Conservation (phyloP, 2,113 vertebrate species). For the Daubentonia madagascariensis region DNA sequence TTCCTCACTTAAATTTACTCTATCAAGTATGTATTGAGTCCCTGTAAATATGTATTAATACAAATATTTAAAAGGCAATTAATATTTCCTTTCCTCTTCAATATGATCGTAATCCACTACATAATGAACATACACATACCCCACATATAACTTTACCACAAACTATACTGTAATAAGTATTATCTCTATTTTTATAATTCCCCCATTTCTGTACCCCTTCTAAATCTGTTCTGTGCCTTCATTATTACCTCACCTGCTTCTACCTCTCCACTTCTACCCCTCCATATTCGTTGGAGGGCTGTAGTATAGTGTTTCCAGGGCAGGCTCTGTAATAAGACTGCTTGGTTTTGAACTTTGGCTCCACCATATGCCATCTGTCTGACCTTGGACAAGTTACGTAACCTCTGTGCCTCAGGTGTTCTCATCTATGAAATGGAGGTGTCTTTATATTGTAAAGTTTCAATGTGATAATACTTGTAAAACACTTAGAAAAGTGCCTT, state of each 20-base stretch:
- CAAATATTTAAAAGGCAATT: not conserved
- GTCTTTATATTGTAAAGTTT: not conserved
- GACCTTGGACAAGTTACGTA: not conserved
- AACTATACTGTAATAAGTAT: not conserved
- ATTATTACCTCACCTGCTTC: not conserved
- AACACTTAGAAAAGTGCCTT: not conserved
- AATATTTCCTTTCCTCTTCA: too few relatives aligned
- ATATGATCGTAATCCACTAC: not conserved
- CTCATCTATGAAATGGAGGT: not conserved
- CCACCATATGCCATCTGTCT: not conserved
- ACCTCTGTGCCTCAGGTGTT: not conserved
- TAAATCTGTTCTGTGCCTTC: not conserved
- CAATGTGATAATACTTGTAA: not conserved
- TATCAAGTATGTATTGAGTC: not conserved
- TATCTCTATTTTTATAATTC: not conserved
- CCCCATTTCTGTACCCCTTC: not conserved
- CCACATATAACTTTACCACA: not conserved
- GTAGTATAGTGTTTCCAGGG: not conserved
- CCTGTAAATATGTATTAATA: not conserved
- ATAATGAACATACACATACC: not conserved
- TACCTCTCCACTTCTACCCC: too few relatives aligned
- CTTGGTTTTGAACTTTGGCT: not conserved
- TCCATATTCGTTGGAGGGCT: not conserved
- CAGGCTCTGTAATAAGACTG: not conserved
- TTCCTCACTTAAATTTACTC: not conserved